A percentile compares a stretch with the other conserved stretches of the same genome.
phyloP scores from a whole-genome alignment of 2,888 invertebrate genomes.

The Miltochrista miniata region DNA sequence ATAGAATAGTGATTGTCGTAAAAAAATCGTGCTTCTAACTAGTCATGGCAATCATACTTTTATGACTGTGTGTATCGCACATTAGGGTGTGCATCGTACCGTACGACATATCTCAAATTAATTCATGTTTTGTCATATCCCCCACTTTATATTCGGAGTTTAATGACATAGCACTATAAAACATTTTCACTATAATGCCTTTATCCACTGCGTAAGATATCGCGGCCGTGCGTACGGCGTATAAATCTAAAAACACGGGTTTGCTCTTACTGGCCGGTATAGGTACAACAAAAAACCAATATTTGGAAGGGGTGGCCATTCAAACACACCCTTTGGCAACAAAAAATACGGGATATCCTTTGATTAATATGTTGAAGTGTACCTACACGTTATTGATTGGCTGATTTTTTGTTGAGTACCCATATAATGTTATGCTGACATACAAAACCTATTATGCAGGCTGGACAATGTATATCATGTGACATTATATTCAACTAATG shows the following conservation, averaged over 20 bases:
- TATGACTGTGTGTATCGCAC: constrained; percentile 14
- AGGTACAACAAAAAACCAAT: constrained; percentile 76
- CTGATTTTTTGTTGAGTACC: constrained; percentile 20
- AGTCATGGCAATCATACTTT: too few relatives aligned
- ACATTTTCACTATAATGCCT: constrained; percentile 62
- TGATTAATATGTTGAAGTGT: constrained; percentile 70
- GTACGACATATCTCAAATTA: constrained; percentile 81
- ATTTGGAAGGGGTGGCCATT: constrained; percentile 80
- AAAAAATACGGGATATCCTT: constrained; percentile 70
- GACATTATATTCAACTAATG: too few relatives aligned
- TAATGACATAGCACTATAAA: constrained; percentile 80
- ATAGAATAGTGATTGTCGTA: too few relatives aligned
- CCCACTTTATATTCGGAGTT: constrained; percentile 78
- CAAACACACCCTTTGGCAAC: constrained; percentile 73
- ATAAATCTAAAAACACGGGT: constrained; percentile 78
- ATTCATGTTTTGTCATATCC: constrained; percentile 83
- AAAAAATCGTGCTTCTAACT: too few relatives aligned
- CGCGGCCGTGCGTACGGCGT: constrained; percentile 63
- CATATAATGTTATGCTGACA: constrained; percentile 9
- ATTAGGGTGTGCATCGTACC: constrained; percentile 68
- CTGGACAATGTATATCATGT: too few relatives aligned
- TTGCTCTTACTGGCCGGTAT: constrained; percentile 79
- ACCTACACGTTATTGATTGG: constrained; percentile 40
- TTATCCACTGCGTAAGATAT: constrained; percentile 64
- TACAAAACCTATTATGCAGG: constrained; percentile 18